Percentiles rank a stretch among this genome's conserved stretches.
Conservation (phyloP, 2,888 invertebrate species). For the Pomacea canaliculata region DNA sequence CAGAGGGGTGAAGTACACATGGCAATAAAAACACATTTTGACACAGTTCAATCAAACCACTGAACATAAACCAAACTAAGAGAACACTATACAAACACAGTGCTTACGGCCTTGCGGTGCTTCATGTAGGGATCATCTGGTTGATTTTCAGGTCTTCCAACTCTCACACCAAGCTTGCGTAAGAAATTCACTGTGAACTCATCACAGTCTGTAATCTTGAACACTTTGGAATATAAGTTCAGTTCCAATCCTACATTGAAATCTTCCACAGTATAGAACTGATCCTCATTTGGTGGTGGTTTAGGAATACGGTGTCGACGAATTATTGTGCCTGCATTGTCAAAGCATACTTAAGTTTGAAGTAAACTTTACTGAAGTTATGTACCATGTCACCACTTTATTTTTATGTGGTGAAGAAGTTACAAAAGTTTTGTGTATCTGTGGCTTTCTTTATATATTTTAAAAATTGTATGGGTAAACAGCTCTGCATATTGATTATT, state of each 20-base stretch:
- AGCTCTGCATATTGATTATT: too few relatives aligned
- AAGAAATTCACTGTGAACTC: conserved; percentile 87
- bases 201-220: conserved; percentile 87
- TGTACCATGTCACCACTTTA: too few relatives aligned
- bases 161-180: conserved; percentile 85
- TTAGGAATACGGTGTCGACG: conserved; percentile 84
- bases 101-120: conserved; percentile 62
- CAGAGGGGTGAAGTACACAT: too few relatives aligned
- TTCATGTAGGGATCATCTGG: conserved; percentile 66
- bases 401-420: background rate
- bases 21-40: too few relatives aligned
- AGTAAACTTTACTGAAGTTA: too few relatives aligned
- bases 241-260: conserved; percentile 87
- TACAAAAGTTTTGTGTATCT: background rate
- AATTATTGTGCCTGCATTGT: conserved; percentile 79
- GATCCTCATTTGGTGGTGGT: conserved; percentile 79
- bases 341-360: too few relatives aligned
- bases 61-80: too few relatives aligned
- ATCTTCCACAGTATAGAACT: conserved; percentile 87
- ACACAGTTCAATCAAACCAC: too few relatives aligned
- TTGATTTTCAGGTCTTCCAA: conserved; percentile 67
- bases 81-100: too few relatives aligned
- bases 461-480: too few relatives aligned
- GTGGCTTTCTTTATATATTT: too few relatives aligned
- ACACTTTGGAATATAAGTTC: conserved; percentile 82